These are phyloP conservation scores for Rhombomys opimus DNA, from an alignment of 2,113 vertebrate species.

Conservation along the genomic window DNA sequence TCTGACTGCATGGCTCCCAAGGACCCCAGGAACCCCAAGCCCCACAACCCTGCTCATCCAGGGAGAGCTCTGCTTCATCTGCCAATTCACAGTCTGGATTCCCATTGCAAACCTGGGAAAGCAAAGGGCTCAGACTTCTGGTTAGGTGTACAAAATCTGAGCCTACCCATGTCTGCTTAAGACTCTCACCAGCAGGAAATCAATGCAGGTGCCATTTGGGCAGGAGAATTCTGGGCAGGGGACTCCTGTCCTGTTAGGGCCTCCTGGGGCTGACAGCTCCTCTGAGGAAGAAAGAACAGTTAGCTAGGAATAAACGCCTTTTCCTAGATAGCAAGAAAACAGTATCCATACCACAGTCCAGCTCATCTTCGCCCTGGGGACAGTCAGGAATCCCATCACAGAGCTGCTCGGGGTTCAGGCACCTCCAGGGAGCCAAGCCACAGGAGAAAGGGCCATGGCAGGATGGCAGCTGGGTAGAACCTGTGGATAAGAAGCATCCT, in stretches of 20 bases:
- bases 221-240: conserved; percentile 91
- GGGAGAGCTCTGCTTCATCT: conserved; percentile 32
- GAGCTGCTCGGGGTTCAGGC: conserved; percentile 87
- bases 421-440: conserved; percentile 84
- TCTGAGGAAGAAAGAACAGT: conserved; percentile 45
- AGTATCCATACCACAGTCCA: conserved; percentile 87
- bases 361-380: conserved; percentile 89
- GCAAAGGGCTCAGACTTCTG: accelerated
- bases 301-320: background rate
- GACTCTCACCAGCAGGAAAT: conserved; percentile 87
- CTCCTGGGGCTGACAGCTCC: conserved; percentile 26
- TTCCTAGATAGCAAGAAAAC: background rate
- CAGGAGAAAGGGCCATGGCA: conserved; percentile 89
- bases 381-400: conserved; percentile 89
- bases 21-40: conserved; percentile 90
- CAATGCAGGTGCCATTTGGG: conserved; percentile 87
- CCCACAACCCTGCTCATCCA: conserved; percentile 89
- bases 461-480: conserved; percentile 86
- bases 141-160: background rate
- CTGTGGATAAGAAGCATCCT: conserved; percentile 67
- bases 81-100: conserved; percentile 87
- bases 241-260: conserved; percentile 77
- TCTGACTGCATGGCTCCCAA: conserved; percentile 90
- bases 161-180: accelerated
- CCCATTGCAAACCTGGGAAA: conserved; percentile 90